Evolutionary conservation across 2,113 vertebrate species (phyloP), one percentile per base, ranked within the genome.

Genomic region (Perca schrenkii): DNA sequence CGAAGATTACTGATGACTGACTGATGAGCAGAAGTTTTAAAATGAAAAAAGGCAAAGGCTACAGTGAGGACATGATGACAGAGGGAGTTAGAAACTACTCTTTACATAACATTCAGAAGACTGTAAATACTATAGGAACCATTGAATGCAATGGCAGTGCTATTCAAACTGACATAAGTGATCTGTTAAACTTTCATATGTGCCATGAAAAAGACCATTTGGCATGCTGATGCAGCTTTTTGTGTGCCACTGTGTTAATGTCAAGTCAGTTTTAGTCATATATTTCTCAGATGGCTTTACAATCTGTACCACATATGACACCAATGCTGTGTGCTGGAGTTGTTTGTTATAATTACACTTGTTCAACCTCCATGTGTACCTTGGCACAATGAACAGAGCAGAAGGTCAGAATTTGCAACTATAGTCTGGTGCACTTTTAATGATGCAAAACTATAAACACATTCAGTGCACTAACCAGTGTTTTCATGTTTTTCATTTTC

Each of bases 1-100:
- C 17, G 43, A 65, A 61, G 65, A 63, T 40, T 34, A 58, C 73
- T 79, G 68, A 88, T 84, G 46, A 52, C 15, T 81, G 73, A 86
- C 15, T 69, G 71, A 77, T 79, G 54, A 79, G 78, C 28, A 64
- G 16, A 61, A 46, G 62, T 54, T 69, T 61, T 0, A 60, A 60
- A 74, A 74, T 12, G 28, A 72, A 52, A 72, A 16, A 61, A 69
- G 31, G 19, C 65, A 52, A 36, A 75, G 10, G 46, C 6, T 43
- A n/a, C 25, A 68, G 34, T 52, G 28, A 40, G 52, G 49, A 46
- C 40, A 52, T 6, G 21, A 46, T 78, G 64, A 67, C 22, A 34
- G 53, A 67, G 15, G 2, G 77, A 40, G 54, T 28, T 8, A 43
- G n/a, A 63, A 72, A 58, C 28, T 61, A 28, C 40, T 40, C 14